A percentile compares a stretch with the other conserved stretches of the same genome.
Evolutionary conservation across 2,113 vertebrate species (phyloP).

Genomic region (Myrmecobius fasciatus): DNA sequence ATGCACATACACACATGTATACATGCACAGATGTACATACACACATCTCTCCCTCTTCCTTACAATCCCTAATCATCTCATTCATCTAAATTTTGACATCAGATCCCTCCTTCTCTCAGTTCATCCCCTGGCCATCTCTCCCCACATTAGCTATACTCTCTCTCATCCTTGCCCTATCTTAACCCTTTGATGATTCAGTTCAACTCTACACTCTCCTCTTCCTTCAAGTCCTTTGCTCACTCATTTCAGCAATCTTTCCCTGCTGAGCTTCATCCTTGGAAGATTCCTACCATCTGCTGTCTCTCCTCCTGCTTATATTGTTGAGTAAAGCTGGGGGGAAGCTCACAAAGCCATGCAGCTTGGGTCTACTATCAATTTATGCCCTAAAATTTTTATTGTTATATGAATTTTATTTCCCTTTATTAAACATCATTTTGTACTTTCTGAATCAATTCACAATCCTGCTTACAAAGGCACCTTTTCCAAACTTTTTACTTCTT

Average conservation of each 20-base stretch:
- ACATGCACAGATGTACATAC: too few species aligned
- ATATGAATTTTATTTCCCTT: too few species aligned
- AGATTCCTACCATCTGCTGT: background rate
- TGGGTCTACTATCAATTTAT: background rate
- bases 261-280: background rate
- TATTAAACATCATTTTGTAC: background rate
- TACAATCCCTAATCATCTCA: background rate
- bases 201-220: background rate
- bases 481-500: background rate
- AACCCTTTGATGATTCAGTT: background rate
- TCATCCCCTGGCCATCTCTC: background rate
- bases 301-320: background rate
- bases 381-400: background rate
- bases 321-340: background rate
- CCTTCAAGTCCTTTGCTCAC: background rate
- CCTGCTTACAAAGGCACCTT: background rate
- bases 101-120: background rate
- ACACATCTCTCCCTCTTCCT: background rate
- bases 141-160: background rate
- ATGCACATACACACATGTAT: background rate
- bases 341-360: background rate
- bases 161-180: background rate
- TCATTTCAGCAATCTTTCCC: background rate
- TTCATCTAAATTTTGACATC: background rate
- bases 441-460: background rate